Percentiles rank a stretch among this genome's conserved stretches.
Evolutionary conservation across 2,113 vertebrate genomes (phyloP).

Genomic region (Dicentrarchus labrax): DNA sequence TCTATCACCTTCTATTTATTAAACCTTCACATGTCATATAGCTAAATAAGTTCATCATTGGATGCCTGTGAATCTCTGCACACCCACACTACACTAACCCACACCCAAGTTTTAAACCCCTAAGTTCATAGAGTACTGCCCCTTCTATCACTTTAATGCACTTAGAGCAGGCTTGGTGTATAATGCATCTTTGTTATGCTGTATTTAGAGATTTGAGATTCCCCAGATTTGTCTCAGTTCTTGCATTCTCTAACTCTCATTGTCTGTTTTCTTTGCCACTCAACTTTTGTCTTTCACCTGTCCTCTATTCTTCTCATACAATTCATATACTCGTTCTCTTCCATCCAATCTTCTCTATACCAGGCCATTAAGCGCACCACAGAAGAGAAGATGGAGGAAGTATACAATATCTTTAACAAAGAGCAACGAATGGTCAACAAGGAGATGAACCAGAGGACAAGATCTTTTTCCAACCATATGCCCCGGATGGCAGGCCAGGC

Average conservation of each 20-base stretch:
- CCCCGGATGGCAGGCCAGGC: conserved; percentile 81
- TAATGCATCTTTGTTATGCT: neutral
- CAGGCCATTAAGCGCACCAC: conserved; percentile 87
- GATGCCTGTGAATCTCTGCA: neutral
- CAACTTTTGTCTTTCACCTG: neutral
- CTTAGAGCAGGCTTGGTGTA: neutral
- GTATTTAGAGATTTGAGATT: neutral
- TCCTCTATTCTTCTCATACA: neutral
- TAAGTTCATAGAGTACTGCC: neutral
- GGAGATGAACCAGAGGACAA: conserved; percentile 76
- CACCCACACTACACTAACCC: neutral
- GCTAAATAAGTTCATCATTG: neutral
- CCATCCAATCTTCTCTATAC: neutral
- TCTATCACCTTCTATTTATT: neutral
- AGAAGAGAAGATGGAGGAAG: conserved; percentile 85
- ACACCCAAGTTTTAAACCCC: neutral
- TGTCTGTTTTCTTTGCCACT: neutral
- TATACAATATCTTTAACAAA: conserved; percentile 84
- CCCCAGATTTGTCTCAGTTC: neutral
- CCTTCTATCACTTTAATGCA: neutral
- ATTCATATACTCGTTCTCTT: neutral
- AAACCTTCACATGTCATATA: neutral
- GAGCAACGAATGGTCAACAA: conserved; percentile 85
- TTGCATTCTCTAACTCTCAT: neutral
- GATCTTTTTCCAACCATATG: conserved; percentile 75